These are phyloP conservation scores for Paedocypris micromegethes DNA, from an alignment of 2,797 vertebrate genomes.

Conservation along the genomic window DNA sequence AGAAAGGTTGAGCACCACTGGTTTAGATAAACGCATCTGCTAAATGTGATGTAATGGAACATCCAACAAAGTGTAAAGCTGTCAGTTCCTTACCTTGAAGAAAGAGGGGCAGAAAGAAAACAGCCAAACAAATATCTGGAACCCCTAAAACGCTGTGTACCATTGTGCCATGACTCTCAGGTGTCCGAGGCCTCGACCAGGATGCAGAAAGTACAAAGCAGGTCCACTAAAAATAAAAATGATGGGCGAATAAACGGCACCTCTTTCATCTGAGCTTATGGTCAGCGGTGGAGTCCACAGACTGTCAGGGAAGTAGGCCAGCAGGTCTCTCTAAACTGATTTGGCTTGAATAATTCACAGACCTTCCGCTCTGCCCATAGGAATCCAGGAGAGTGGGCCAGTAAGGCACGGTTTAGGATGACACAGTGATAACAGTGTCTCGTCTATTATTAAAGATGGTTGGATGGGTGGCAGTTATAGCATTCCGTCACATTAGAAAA, in stretches of 20 bases:
- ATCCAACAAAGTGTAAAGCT: neutral
- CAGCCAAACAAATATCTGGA: constrained; percentile 55
- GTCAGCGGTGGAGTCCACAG: constrained; percentile 32
- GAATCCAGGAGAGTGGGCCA: constrained; percentile 38
- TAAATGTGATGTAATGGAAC: neutral
- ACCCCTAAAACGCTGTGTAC: constrained; percentile 64
- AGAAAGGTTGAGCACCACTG: no score
- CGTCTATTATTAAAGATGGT: constrained; percentile 67
- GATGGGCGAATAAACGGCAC: neutral
- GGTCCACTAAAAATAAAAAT: neutral
- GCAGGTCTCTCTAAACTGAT: constrained; percentile 66
- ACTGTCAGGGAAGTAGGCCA: constrained; percentile 19
- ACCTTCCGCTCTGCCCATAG: constrained; percentile 38
- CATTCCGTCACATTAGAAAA: constrained; percentile 34
- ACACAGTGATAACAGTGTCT: constrained; percentile 57
- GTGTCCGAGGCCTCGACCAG: constrained; percentile 50
- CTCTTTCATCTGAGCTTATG: constrained; percentile 18
- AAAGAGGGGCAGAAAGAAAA: constrained; percentile 42
- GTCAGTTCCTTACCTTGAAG: constrained; percentile 59
- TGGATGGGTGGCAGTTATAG: constrained; percentile 48
- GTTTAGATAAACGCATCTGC: no score
- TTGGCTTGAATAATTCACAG: constrained; percentile 71
- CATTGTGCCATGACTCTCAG: constrained; percentile 75
- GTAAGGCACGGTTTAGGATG: constrained; percentile 59
- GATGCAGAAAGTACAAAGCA: constrained; percentile 15